phyloP scores from a whole-genome alignment of 2,888 invertebrate species.

The Cremastinae sp. region DNA sequence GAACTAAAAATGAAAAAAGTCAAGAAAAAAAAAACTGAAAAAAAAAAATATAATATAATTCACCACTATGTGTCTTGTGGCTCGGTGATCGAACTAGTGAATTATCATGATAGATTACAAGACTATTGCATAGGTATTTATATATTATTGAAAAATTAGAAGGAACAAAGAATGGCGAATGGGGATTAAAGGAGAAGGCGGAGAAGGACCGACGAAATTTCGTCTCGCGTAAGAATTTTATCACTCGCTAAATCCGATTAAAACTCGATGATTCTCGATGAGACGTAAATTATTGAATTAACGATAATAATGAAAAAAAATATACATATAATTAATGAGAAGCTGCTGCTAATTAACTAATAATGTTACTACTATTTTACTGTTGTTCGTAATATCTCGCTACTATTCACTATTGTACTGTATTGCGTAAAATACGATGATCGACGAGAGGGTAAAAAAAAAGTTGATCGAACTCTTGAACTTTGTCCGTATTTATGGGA shows the following conservation, averaged over 20 bases:
- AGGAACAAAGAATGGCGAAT: constrained; percentile 22
- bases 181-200: neutral
- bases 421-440: constrained; percentile 26
- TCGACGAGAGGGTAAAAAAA: constrained; percentile 44
- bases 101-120: constrained; percentile 61
- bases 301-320: constrained; percentile 3
- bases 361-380: constrained; percentile 59
- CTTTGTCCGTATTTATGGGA: constrained; percentile 36
- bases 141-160: constrained; percentile 47
- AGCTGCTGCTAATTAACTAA: constrained; percentile 53
- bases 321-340: constrained; percentile 21
- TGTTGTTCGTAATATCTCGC: constrained; percentile 49
- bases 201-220: constrained; percentile 48
- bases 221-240: constrained; percentile 53
- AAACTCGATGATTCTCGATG: constrained; percentile 27
- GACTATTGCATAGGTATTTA: constrained; percentile 62
- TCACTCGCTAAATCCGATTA: constrained; percentile 54
- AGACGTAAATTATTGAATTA: neutral
- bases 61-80: constrained; percentile 69
- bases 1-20: neutral
- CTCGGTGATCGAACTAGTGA: constrained; percentile 67
- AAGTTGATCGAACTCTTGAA: constrained; percentile 35
- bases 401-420: constrained; percentile 34
- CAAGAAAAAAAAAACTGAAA: constrained; percentile 12
- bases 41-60: constrained; percentile 60